Base-by-base conservation (phyloP, 2,888 invertebrate genomes). In the Apamea anceps region DNA sequence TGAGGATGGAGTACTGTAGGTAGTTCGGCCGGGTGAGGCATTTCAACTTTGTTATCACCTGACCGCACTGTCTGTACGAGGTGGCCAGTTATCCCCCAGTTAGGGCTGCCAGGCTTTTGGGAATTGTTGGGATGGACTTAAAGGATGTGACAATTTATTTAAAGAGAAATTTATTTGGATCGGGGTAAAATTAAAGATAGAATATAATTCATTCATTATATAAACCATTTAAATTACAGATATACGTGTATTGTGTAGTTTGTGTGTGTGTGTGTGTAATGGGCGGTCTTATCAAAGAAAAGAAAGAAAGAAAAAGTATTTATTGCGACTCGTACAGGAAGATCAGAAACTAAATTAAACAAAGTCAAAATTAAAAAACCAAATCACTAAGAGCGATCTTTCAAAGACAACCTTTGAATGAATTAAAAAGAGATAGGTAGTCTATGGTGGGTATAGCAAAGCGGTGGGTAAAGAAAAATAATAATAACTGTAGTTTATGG, bases 31-130 rank as follows among this genome's bases (percentile, higher is more conserved):
- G 32, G 86, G 21, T 67, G 77, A 63, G 57, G 25, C 57, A 42
- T 66, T 74, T 63, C 48, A 73, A 86, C 73, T 86, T 86, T 84
- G 86, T 86, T 74, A 84, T 84, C 86, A 74, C 25, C 42, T 57
- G 57, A 77, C 86, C 72, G 54, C 57, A 77, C 32, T 62, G 62
- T 73, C 86, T 48, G 60, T 42, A 37, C n/a, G 51, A 51, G 10
- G 82, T 63, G 37, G 60, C 21, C 28, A n/a, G 86, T 13, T 63
- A 57, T 68, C 73, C 42, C 28, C 12, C 63, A 15, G 37, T 0
- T 62, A 83, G 63, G 68, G 82, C 51, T 85, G 82, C 1, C 54
- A 21, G 32, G 12, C 5, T 25, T 54, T 25, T 6, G 48, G n/a
- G 25, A 54, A 65, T 54, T 79, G 0, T 28, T 2, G 3, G 4